Evolutionary conservation across 2,888 invertebrate genomes (phyloP), one percentile per base, ranked within the genome.

Genomic region (Blastobasis lacticolella): DNA sequence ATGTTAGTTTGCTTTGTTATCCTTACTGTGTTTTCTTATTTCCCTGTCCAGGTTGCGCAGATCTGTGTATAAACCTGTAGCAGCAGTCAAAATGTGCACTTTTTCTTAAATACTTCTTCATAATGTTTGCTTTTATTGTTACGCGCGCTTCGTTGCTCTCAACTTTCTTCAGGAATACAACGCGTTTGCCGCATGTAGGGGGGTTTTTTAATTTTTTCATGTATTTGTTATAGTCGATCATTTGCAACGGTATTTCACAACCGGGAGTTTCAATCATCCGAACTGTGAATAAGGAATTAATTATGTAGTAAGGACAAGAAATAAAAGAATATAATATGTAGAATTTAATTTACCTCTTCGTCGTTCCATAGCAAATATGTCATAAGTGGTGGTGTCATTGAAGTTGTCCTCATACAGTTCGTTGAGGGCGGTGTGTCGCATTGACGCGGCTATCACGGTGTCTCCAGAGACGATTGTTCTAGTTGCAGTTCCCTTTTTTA

Each of bases 201-300:
- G 48, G 47, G 10, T 62, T 66, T 53, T 59, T 64, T 37, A 44
- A 49, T 41, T 58, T 60, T 51, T 53, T 58, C 7, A 62, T 44
- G 45, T 62, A 46, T 51, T 67, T 73, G 48, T 56, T 56, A 51
- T 78, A 84, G 38, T 71, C 52, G 6, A 81, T 57, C 56, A 71
- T 58, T 10, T 60, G 52, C 45, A 74, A 38, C 1, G 85, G 86
- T 54, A 86, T 85, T 67, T 75, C 67, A 57, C 86, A 85, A 3
- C 84, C 84, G 1, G 66, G 63, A 6, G 80, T 83, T 45, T 76
- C 56, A 46, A 86, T 57, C 65, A 78, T 64, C 47, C 63, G 60
- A 9, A 52, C 81, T 82, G 67, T 56, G 71, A 76, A 53, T 37
- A 41, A 49, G 54, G 59, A 54, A 44, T 4, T 49, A 47, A 38